Evolutionary conservation across 2,113 vertebrate genomes (phyloP), one percentile per base, ranked within the genome.

Genomic region (Triplophysa rosa): DNA sequence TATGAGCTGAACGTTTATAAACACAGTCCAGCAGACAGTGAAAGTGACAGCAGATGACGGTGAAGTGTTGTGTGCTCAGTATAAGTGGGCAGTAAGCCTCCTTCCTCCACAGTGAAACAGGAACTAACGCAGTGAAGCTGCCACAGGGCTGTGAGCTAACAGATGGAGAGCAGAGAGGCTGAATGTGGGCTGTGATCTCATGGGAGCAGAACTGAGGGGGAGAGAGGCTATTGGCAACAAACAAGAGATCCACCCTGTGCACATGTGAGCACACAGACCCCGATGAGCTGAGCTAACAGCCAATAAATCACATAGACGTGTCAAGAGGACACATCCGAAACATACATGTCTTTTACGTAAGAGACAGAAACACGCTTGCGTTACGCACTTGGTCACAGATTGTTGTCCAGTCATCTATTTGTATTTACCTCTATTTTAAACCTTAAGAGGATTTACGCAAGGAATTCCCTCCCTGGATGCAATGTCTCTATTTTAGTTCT

Each of bases 161-260:
- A 91, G 88, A 91, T 88, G 86, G 78, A 67, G 90, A 83, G 72
- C 58, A 83, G 80, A 82, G 77, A 6, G 11, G 83, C 76, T 59
- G 78, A 45, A 75, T 70, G 49, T 56, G 77, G 77, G 75, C 68
- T 61, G 29, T 52, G 61, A 33, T 84, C 87, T 82, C 81, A 13
- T 67, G 85, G 82, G 88, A 85, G 23, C 65, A 21, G 49, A 26
- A 4, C 29, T 33, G 21, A 11, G 19, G 54, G 3, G 63, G 11
- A 8, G 11, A 9, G 61, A 37, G 26, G 49, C 26, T 24, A 21
- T n/a, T 47, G 68, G 24, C 77, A 71, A 66, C 62, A 40, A 21
- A 24, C n/a, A 6, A 42, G 4, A 64, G 52, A 76, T 52, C 26
- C 42, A n/a, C 62, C 73, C 26, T 33, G 12, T 13, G 40, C 42